Evolutionary conservation across 1,140 invertebrate species (phyloP).

Genomic region (Protaetia brevitarsis): DNA sequence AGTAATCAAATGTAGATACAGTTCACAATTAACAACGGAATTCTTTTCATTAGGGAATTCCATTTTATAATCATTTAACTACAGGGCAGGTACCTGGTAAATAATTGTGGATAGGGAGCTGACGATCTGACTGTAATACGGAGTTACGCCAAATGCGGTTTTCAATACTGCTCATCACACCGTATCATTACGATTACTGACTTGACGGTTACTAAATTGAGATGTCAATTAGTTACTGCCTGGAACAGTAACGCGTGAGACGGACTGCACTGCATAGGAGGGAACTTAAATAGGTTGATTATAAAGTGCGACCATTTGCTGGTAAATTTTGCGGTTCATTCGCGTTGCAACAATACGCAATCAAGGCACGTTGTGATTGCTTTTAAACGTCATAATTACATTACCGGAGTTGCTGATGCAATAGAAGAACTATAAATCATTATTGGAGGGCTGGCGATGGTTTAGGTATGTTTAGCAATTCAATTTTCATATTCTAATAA

Average conservation of each 20-base stretch:
- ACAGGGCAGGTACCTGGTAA: not conserved
- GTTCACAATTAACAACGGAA: too few species aligned
- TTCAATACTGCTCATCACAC: slow-evolving; percentile 28
- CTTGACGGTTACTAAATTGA: slow-evolving; percentile 31
- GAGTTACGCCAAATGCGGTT: slow-evolving; percentile 18
- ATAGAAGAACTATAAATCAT: not conserved
- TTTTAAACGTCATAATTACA: slow-evolving; percentile 25
- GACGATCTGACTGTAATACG: too few species aligned
- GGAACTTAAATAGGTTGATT: slow-evolving; percentile 28
- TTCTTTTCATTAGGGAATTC: too few species aligned
- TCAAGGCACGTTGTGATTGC: slow-evolving; percentile 24
- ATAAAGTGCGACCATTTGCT: slow-evolving; percentile 27
- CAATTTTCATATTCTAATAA: too few species aligned
- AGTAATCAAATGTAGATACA: too few species aligned
- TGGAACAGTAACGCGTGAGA: slow-evolving; percentile 4
- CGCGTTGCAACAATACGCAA: slow-evolving; percentile 26
- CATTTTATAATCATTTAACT: too few species aligned
- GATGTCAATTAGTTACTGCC: slow-evolving; percentile 27
- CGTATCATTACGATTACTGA: slow-evolving; percentile 30
- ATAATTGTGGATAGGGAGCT: not conserved
- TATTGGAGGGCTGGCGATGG: not conserved
- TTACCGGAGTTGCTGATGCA: not conserved
- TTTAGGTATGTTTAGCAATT: not conserved
- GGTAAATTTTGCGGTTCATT: slow-evolving; percentile 29
- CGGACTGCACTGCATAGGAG: slow-evolving; percentile 2